Evolutionary conservation across 2,797 vertebrate genomes (phyloP).

Genomic region (Sardinella longiceps): DNA sequence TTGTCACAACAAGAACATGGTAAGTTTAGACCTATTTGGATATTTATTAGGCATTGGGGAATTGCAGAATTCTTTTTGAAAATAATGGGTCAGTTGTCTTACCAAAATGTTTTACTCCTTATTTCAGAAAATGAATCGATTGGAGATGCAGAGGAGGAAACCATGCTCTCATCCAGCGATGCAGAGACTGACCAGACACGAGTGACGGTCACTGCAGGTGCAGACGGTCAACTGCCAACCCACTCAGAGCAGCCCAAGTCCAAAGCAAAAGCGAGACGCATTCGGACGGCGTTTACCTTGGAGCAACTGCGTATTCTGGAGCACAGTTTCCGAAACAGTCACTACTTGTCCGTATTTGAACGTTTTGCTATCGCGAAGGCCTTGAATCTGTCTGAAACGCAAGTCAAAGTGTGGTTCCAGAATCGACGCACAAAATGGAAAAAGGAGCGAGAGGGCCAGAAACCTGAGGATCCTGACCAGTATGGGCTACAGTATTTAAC

Average conservation of each 20-base stretch:
- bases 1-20: slow-evolving; percentile 37
- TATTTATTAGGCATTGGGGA: not conserved
- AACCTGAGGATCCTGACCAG: slow-evolving; percentile 49
- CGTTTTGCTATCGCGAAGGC: slow-evolving; percentile 69
- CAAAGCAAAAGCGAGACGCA: slow-evolving; percentile 59
- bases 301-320: slow-evolving; percentile 77
- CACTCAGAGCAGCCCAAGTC: not conserved
- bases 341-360: slow-evolving; percentile 78
- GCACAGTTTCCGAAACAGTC: slow-evolving; percentile 71
- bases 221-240: not conserved
- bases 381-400: slow-evolving; percentile 74
- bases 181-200: not conserved
- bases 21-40: slow-evolving; percentile 37
- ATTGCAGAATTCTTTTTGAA: not conserved
- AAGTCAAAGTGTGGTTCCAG: slow-evolving; percentile 85
- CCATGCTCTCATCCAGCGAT: not conserved
- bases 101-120: not conserved
- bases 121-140: not conserved
- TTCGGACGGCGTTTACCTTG: slow-evolving; percentile 75
- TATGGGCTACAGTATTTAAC: slow-evolving; percentile 11
- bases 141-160: not conserved
- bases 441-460: slow-evolving; percentile 67
- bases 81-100: not conserved
- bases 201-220: not conserved
- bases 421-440: slow-evolving; percentile 82